These are phyloP conservation scores for Nemopilema nomurai DNA, from an alignment of 30 jellyfish, hydroid and myxozoan species.

Conservation along the genomic window DNA sequence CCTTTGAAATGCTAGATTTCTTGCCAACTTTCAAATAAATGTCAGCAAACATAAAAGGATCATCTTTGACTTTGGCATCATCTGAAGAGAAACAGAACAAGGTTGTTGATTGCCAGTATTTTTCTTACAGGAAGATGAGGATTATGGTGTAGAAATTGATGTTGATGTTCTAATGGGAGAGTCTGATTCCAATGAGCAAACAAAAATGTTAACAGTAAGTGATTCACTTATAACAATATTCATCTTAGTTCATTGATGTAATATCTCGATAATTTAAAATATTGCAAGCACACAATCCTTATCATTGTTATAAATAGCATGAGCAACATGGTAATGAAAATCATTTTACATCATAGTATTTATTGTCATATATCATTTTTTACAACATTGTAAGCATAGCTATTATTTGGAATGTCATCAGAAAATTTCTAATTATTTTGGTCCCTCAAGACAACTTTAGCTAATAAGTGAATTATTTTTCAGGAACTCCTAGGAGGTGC, in stretches of 20 bases:
- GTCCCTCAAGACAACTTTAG: too few relatives aligned
- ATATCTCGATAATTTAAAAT: too few relatives aligned
- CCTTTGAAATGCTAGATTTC: background rate
- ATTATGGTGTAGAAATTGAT: slow-evolving; percentile 75
- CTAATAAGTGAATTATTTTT: background rate
- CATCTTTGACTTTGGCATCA: background rate
- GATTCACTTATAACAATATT: too few relatives aligned
- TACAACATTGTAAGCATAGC: too few relatives aligned
- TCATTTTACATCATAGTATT: too few relatives aligned
- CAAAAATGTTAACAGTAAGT: slow-evolving; percentile 62
- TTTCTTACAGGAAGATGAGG: slow-evolving; percentile 77
- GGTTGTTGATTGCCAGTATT: background rate
- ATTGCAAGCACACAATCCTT: too few relatives aligned
- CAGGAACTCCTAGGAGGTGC: slow-evolving; percentile 76
- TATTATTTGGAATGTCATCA: background rate
- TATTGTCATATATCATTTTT: too few relatives aligned
- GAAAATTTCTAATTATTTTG: background rate
- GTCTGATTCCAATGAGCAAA: slow-evolving; percentile 54
- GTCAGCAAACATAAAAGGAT: background rate
- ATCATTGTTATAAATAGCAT: too few relatives aligned
- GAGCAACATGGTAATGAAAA: too few relatives aligned
- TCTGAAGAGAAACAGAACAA: background rate
- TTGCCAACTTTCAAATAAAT: background rate
- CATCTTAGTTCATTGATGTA: too few relatives aligned
- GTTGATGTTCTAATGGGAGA: slow-evolving; percentile 73